These are phyloP conservation scores for Pristionchus entomophagus DNA, from an alignment of 2,888 invertebrate genomes.

Conservation along the genomic window DNA sequence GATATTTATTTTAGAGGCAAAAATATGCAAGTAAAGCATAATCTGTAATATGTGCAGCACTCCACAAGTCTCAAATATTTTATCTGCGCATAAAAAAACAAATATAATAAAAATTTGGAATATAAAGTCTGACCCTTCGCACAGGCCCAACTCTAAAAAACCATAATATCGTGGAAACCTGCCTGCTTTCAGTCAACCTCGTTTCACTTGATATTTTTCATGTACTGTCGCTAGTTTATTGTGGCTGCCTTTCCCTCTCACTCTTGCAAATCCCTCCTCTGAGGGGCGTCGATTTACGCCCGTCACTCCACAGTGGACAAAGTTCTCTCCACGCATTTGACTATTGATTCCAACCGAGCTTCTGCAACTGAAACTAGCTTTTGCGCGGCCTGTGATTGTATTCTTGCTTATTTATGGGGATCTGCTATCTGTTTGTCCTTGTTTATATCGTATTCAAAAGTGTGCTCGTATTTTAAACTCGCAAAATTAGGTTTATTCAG, in stretches of 20 bases:
- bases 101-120: not conserved
- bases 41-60: too few relatives aligned
- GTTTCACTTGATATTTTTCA: not conserved
- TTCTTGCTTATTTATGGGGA: not conserved
- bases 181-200: not conserved
- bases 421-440: not conserved
- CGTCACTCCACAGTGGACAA: constrained; percentile 1
- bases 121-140: not conserved
- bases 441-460: not conserved
- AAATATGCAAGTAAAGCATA: too few relatives aligned
- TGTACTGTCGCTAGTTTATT: not conserved
- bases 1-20: too few relatives aligned
- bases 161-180: not conserved
- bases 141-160: not conserved
- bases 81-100: not conserved
- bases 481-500: not conserved
- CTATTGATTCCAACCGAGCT: constrained; percentile 2
- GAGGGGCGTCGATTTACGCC: not conserved
- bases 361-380: not conserved
- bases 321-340: constrained; percentile 27
- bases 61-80: too few relatives aligned
- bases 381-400: not conserved
- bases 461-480: not conserved
- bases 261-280: not conserved
- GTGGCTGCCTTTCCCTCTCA: not conserved